A percentile compares a stretch with the other conserved stretches of the same genome.
phyloP scores from a whole-genome alignment of 2,888 invertebrate genomes.

The Gerosis bhagava region DNA sequence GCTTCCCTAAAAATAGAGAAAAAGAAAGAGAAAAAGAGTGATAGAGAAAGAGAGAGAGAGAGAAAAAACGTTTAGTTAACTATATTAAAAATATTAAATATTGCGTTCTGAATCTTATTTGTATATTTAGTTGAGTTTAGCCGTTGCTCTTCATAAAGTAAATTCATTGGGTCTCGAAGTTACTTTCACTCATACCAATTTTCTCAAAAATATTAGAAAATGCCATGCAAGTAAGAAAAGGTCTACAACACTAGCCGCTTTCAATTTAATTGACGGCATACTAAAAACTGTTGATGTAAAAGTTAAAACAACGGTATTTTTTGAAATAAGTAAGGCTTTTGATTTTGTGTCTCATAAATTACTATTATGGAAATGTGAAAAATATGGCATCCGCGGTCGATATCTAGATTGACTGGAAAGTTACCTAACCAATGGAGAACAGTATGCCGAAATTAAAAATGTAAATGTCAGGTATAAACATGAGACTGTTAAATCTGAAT shows the following conservation, averaged over 20 bases:
- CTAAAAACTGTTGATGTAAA: not conserved
- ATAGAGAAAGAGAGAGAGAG: no score
- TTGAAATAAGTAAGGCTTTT: slow-evolving; percentile 2
- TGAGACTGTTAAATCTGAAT: not conserved
- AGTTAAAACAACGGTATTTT: not conserved
- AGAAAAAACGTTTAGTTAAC: no score
- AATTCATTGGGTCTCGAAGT: no score
- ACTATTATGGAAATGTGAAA: not conserved
- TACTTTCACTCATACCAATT: not conserved
- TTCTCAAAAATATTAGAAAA: slow-evolving; percentile 4
- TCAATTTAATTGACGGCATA: not conserved
- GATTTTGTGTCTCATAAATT: slow-evolving; percentile 1
- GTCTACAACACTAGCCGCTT: slow-evolving; percentile 7
- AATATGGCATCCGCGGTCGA: slow-evolving; percentile 4
- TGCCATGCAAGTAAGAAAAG: not conserved
- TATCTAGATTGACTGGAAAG: not conserved
- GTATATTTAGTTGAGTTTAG: no score
- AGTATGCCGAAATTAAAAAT: not conserved
- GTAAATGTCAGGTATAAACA: not conserved
- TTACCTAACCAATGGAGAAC: not conserved
- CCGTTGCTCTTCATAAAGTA: no score
- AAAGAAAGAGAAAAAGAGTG: no score
- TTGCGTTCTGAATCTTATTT: no score
- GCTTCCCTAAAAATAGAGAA: slow-evolving; percentile 72
- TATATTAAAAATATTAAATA: no score